Evolutionary conservation across 2,888 invertebrate species (phyloP), one percentile per base, ranked within the genome.

Genomic region (Cheilosia soror): DNA sequence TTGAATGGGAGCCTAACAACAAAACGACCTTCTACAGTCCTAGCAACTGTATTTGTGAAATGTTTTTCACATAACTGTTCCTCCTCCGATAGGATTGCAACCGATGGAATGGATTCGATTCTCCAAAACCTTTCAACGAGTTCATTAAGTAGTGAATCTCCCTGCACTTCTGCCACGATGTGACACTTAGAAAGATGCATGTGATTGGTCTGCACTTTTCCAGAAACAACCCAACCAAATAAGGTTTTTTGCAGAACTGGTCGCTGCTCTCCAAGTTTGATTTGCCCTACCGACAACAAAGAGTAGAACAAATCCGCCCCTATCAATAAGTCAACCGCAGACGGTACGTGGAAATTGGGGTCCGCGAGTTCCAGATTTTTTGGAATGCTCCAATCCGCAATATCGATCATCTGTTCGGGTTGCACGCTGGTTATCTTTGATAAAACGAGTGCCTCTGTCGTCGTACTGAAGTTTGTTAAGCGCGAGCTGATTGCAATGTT

Each of bases 151-250:
- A 5, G 5, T 42, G n/a, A 9, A n/a, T 42, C 42, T 42, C 3
- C n/a, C 13, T 42, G 11, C 13, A n/a, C 11, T n/a, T 42, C 42
- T n/a, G 42, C 11, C 4, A n/a, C 42, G 42, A 42, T 42, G 2
- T 42, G 42, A 5, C 42, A 42, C n/a, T 42, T n/a, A 42, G 42
- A n/a, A 42, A n/a, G 4, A n/a, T n/a, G 13, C 42, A 11, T 42
- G 4, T 42, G 42, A 11, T 11, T 42, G 11, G 20, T 20, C 15
- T 25, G 15, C 9, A 25, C 15, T 15, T 15, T 87, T 25, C 80
- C 87, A 11, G 87, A 79, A 5, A 88, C 85, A 2, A 87, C 75
- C 87, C 88, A 88, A 15, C 88, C 87, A 6, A 88, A 57, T 9
- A 83, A 44, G 0, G 88, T 87, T 57, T 88, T 88, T 44, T 51